Evolutionary conservation across 2,113 vertebrate genomes (phyloP).

Genomic region (Columbina picui): DNA sequence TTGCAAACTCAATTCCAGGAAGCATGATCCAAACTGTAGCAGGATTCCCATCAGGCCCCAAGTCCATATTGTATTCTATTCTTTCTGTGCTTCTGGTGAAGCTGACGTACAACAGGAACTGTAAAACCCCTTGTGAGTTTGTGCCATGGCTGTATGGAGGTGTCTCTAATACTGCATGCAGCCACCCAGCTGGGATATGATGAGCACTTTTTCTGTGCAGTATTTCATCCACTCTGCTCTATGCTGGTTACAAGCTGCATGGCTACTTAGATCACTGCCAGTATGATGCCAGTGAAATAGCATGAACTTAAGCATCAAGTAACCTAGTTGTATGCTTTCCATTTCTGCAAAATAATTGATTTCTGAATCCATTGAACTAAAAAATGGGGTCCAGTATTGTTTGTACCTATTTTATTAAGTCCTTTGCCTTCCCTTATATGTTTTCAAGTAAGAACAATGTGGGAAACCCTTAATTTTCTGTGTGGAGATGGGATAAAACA

Average conservation of each 20-base stretch:
- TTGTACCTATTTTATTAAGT: neutral
- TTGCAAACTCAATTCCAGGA: neutral
- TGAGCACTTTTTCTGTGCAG: neutral
- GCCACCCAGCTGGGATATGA: neutral
- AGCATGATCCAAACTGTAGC: rapidly evolving
- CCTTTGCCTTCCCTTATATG: neutral
- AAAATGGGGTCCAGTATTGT: neutral
- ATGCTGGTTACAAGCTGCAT: neutral
- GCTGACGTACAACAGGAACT: neutral
- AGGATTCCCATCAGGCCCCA: neutral
- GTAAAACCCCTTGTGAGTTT: neutral
- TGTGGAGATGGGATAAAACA: neutral
- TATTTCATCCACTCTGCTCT: neutral
- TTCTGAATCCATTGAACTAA: neutral
- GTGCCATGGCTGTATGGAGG: rapidly evolving
- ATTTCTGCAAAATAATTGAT: neutral
- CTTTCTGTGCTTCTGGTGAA: neutral
- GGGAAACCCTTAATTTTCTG: neutral
- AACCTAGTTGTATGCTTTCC: neutral
- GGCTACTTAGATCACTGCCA: neutral
- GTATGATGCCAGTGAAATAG: neutral
- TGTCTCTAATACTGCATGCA: neutral
- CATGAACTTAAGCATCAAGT: neutral
- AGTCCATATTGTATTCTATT: rapidly evolving
- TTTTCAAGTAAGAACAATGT: neutral